Percentiles rank a stretch among this genome's conserved stretches.
Evolutionary conservation across 2,113 vertebrate species (phyloP).

Genomic region (Struthidea cinerea): DNA sequence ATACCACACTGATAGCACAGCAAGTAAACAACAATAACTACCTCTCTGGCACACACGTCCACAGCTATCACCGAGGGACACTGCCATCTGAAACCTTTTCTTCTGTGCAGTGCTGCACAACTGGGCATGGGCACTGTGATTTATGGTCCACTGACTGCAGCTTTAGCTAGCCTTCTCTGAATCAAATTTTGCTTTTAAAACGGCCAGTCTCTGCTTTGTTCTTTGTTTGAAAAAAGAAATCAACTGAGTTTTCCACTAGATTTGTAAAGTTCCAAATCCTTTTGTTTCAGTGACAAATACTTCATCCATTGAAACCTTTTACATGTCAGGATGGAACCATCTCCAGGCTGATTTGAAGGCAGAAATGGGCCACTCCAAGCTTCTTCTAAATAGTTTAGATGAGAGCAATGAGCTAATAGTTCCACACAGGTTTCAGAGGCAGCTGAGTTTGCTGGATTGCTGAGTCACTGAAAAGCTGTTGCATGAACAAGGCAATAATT

Average conservation of each 20-base stretch:
- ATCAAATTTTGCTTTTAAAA: slow-evolving; percentile 10
- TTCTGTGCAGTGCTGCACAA: neutral
- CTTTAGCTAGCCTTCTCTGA: neutral
- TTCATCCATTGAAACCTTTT: neutral
- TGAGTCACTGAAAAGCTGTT: slow-evolving; percentile 13
- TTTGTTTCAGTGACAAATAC: slow-evolving; percentile 20
- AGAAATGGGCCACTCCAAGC: slow-evolving; percentile 1
- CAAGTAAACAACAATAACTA: slow-evolving; percentile 30
- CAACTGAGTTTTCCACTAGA: neutral
- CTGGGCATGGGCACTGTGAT: neutral
- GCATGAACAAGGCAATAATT: neutral
- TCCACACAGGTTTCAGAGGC: neutral
- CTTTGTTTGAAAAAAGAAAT: neutral
- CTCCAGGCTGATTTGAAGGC: slow-evolving; percentile 9
- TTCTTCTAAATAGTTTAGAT: slow-evolving; percentile 45
- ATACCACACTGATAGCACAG: neutral
- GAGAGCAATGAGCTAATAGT: neutral
- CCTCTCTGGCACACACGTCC: neutral
- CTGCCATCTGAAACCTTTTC: neutral
- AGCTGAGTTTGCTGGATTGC: slow-evolving; percentile 13
- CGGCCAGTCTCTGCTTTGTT: neutral
- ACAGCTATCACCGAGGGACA: neutral
- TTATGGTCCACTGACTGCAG: neutral
- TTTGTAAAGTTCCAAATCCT: slow-evolving; percentile 20
- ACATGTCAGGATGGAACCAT: slow-evolving; percentile 4